phyloP scores from a whole-genome alignment of 2,797 vertebrate genomes.

The Xiphorhynchus erythropygius region DNA sequence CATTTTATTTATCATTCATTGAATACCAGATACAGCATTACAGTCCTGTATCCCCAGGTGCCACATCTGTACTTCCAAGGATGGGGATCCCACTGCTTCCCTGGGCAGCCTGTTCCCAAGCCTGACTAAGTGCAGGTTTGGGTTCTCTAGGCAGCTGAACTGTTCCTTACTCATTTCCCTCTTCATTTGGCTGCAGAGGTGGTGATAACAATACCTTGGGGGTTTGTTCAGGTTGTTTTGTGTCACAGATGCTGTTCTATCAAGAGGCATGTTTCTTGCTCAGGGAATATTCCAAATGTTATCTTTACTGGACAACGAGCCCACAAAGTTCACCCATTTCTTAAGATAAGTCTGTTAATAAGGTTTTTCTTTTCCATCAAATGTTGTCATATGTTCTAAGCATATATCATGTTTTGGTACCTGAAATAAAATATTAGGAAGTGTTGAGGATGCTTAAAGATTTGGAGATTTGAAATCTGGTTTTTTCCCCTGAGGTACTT shows the following conservation, averaged over 20 bases:
- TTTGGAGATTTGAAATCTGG: neutral
- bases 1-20: neutral
- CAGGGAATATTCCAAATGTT: neutral
- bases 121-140: neutral
- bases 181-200: neutral
- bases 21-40: neutral
- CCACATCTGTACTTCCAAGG: neutral
- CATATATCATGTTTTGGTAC: neutral
- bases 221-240: neutral
- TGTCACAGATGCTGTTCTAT: neutral
- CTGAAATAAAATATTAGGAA: constrained; percentile 14
- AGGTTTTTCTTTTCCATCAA: neutral
- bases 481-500: neutral
- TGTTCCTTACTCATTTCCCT: neutral
- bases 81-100: neutral
- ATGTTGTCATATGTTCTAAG: neutral
- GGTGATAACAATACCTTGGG: neutral
- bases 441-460: neutral
- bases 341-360: neutral
- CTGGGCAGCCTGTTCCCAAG: neutral
- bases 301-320: neutral
- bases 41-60: neutral
- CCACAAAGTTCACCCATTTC: neutral
- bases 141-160: neutral
- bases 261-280: neutral